These are phyloP conservation scores for Clangula hyemalis DNA, from an alignment of 2,797 vertebrate genomes.

Conservation along the genomic window DNA sequence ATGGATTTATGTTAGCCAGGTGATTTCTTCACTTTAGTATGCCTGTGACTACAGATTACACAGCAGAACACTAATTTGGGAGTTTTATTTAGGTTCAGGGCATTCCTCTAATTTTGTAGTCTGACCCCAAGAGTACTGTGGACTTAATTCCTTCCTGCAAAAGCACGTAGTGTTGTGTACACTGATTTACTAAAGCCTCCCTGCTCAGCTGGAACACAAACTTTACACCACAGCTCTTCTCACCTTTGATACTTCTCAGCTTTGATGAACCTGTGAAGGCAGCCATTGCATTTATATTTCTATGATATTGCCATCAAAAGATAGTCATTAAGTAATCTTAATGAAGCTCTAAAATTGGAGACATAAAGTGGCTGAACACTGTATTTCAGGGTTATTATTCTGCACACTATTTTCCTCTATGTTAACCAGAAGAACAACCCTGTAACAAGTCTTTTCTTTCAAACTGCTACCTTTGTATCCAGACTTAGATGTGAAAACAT, in stretches of 20 bases:
- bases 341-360: not conserved
- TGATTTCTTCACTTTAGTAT: not conserved
- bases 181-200: not conserved
- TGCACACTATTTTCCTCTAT: not conserved
- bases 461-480: not conserved
- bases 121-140: too few species aligned
- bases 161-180: fast-evolving
- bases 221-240: not conserved
- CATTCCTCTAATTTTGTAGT: not conserved
- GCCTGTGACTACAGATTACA: not conserved
- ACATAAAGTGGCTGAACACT: not conserved
- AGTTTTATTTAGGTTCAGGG: not conserved
- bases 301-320: not conserved
- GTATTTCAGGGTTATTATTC: not conserved
- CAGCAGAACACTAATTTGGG: not conserved
- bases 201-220: not conserved
- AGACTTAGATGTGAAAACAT: conserved; percentile 8
- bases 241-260: not conserved
- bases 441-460: conserved; percentile 1
- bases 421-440: not conserved
- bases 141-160: not conserved
- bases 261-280: not conserved
- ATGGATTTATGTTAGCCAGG: not conserved
- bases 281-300: not conserved
- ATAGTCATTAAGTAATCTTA: not conserved